Evolutionary conservation across 2,888 invertebrate genomes (phyloP).

Genomic region (Campoplex capitator): DNA sequence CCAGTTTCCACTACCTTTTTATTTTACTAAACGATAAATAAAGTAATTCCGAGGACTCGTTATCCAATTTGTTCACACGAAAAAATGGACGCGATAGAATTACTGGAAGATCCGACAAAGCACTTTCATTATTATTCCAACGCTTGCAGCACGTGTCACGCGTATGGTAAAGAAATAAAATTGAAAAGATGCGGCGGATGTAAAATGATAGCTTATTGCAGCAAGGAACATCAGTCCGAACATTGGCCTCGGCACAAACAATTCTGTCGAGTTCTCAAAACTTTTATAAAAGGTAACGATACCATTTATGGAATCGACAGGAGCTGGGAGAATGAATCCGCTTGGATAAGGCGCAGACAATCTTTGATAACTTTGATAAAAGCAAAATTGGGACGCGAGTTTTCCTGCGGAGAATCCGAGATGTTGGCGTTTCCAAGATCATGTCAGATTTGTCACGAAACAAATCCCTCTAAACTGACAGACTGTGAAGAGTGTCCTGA

Average conservation of each 20-base stretch:
- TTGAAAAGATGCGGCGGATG: constrained; percentile 80
- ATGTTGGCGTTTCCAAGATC: constrained; percentile 79
- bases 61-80: background rate
- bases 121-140: constrained; percentile 77
- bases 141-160: constrained; percentile 82
- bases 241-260: constrained; percentile 81
- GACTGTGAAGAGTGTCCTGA: constrained; percentile 77
- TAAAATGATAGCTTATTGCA: constrained; percentile 81
- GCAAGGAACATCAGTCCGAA: constrained; percentile 79
- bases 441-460: constrained; percentile 77
- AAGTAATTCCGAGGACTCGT: too few species aligned
- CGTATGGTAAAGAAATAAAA: constrained; percentile 70
- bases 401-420: constrained; percentile 73
- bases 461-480: constrained; percentile 68
- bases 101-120: background rate
- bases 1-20: too few species aligned
- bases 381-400: constrained; percentile 53
- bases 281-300: background rate
- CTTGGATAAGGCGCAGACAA: too few species aligned
- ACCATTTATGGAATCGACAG: too few species aligned
- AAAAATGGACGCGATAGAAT: background rate
- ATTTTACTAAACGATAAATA: too few species aligned
- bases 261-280: constrained; percentile 74
- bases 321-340: too few species aligned
- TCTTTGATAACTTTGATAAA: too few species aligned